phyloP scores from a whole-genome alignment of 1,140 invertebrate species.

The Charaxes varanes region DNA sequence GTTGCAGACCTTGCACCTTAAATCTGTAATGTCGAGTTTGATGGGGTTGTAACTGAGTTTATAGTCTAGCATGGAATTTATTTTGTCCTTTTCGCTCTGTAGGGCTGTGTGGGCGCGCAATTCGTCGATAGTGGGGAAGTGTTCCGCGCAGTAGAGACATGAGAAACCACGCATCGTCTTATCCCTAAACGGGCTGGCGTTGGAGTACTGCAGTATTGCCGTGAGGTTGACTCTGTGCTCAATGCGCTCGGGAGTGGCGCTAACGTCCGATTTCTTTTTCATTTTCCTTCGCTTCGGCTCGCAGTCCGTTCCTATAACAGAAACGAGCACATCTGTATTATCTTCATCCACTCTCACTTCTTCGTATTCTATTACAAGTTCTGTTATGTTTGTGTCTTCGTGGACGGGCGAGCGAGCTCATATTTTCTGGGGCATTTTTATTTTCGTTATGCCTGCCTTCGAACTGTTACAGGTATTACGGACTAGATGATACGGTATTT shows the following conservation, averaged over 20 bases:
- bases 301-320: conserved; percentile 64
- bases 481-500: background rate
- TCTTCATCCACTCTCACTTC: conserved; percentile 43
- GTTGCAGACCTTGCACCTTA: conserved; percentile 47
- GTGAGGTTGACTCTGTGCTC: conserved; percentile 66
- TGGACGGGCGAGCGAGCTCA: conserved; percentile 20
- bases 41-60: conserved; percentile 66
- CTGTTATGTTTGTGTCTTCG: conserved; percentile 17
- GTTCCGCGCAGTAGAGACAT: conserved; percentile 60
- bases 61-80: conserved; percentile 61
- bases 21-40: conserved; percentile 59
- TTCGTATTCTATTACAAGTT: conserved; percentile 30
- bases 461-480: background rate
- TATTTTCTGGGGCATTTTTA: conserved; percentile 2
- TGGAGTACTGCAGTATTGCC: conserved; percentile 59
- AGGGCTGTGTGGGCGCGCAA: conserved; percentile 47
- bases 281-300: conserved; percentile 53
- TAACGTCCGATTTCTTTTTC: conserved; percentile 54
- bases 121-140: conserved; percentile 48
- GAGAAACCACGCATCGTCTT: conserved; percentile 61
- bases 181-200: conserved; percentile 61
- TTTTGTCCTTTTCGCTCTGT: conserved; percentile 52
- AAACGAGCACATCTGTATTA: conserved; percentile 65
- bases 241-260: conserved; percentile 60
- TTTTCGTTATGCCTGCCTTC: conserved; percentile 2